phyloP scores from a whole-genome alignment of 2,797 vertebrate genomes.

The Thripadectes ignobilis region DNA sequence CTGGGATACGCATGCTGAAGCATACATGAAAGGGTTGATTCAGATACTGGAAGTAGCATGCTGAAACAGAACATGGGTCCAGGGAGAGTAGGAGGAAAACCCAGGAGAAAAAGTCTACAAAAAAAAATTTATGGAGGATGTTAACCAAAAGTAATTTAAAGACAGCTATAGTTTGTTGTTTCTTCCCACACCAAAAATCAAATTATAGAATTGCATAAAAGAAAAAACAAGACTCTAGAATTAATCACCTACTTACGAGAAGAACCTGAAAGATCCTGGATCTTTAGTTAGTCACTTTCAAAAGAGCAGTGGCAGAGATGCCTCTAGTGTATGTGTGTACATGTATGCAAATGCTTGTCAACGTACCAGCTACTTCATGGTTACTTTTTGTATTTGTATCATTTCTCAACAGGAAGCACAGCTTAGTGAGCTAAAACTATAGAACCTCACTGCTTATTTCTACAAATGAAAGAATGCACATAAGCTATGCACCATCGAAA shows the following conservation, averaged over 20 bases:
- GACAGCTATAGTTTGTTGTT: not conserved
- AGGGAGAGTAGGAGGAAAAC: not conserved
- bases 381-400: not conserved
- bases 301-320: not conserved
- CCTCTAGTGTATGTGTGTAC: no score
- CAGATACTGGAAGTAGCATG: not conserved
- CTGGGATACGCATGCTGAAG: not conserved
- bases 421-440: not conserved
- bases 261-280: not conserved
- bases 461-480: fast-evolving
- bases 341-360: fast-evolving
- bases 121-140: not conserved
- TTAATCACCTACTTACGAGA: not conserved
- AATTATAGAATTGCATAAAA: not conserved
- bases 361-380: not conserved
- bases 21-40: not conserved
- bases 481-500: not conserved
- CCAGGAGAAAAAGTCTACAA: not conserved
- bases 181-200: not conserved
- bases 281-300: not conserved
- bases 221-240: not conserved
- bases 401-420: not conserved
- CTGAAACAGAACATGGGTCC: not conserved
- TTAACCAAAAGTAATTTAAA: not conserved
- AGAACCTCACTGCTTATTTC: not conserved